Base-by-base conservation (phyloP, 1,140 invertebrate genomes). In the Charaxes varanes region DNA sequence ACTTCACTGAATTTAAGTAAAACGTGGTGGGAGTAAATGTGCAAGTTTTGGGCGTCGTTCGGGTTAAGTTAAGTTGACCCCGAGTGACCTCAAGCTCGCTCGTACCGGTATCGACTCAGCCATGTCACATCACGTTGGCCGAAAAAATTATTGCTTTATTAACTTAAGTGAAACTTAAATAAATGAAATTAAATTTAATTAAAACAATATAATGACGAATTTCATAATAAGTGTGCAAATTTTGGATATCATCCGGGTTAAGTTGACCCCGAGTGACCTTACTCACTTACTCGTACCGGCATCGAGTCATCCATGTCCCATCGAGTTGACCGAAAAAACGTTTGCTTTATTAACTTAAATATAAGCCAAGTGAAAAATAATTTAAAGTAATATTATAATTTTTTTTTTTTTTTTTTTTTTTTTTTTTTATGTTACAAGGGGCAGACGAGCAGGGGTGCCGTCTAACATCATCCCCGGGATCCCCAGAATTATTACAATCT, bases 11-110 rank as follows among this genome's bases (percentile, higher is more conserved):
- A 19, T n/a, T n/a, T n/a, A 19, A 19, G 7, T 4, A 19, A 7
- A 19, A 7, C 18, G 11, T 28, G 8, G 14, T 14, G n/a, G n/a
- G 12, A 33, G 16, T 22, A 55, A 52, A 52, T 41, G 45, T 51
- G 48, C 46, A 42, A 49, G 44, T 36, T 47, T 43, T 49, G 38
- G 49, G 48, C 45, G 41, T 32, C 46, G 28, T 31, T 16, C 53
- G 61, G 62, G 61, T 62, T 64, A 58, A 70, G 66, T 67, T 64
- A 53, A 45, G 35, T 43, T 67, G 67, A 71, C 52, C 63, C 41
- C 45, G 8, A 24, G 23, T 71, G 62, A 71, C 58, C 66, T 54
- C 54, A 37, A 36, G 45, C 19, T 42, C 44, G 32, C 31, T 33
- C 17, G 26, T 32, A 46, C 43, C 43, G 43, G 43, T 46, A 45